These are phyloP conservation scores for Branchellion lobata DNA, from an alignment of 2,888 invertebrate species.

Conservation along the genomic window DNA sequence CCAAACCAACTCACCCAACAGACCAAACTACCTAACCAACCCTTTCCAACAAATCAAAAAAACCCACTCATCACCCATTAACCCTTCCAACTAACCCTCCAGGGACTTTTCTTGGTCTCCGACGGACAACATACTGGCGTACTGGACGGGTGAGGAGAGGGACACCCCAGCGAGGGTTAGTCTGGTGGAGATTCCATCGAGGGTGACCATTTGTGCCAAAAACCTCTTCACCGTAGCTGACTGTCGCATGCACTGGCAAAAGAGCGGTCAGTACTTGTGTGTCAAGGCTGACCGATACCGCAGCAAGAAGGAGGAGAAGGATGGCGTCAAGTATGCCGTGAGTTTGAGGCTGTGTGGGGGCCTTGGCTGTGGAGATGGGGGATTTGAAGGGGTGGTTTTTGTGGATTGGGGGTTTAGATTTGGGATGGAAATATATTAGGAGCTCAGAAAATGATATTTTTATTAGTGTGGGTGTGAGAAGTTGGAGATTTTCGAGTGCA, in stretches of 20 bases:
- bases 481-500: no score
- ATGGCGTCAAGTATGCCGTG: constrained; percentile 56
- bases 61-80: not conserved
- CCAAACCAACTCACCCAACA: not conserved
- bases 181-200: constrained; percentile 81
- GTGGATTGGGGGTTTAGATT: no score
- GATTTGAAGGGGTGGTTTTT: no score
- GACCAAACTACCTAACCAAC: not conserved
- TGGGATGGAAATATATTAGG: no score
- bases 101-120: constrained; percentile 98
- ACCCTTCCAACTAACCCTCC: constrained; percentile 24
- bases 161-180: constrained; percentile 94
- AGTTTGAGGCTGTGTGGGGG: not conserved
- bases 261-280: constrained; percentile 85
- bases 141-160: constrained; percentile 92
- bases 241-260: constrained; percentile 98
- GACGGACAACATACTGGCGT: constrained; percentile 89
- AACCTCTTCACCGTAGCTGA: constrained; percentile 97
- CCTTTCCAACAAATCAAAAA: no score
- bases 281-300: constrained; percentile 90
- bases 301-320: constrained; percentile 84
- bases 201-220: constrained; percentile 73
- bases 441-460: no score
- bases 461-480: no score
- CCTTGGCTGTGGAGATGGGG: no score